Evolutionary conservation across 2,888 invertebrate species (phyloP).

Genomic region (Drosophila hamatofila): DNA sequence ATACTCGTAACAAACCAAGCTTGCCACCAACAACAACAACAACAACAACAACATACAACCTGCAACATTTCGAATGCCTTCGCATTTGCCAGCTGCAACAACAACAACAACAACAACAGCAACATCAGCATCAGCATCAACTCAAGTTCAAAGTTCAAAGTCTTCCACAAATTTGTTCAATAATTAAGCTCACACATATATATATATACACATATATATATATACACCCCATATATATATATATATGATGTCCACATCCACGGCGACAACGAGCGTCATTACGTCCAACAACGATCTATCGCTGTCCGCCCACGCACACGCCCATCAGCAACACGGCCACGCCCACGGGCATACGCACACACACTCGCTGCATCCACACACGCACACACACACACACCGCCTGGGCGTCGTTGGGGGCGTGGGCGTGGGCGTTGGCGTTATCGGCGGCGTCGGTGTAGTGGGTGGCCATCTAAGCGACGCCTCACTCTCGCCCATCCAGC

Average conservation of each 20-base stretch:
- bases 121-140: slow-evolving; percentile 15
- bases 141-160: slow-evolving; percentile 38
- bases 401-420: slow-evolving; percentile 53
- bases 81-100: slow-evolving; percentile 33
- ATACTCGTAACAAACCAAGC: slow-evolving; percentile 70
- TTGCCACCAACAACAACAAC: slow-evolving; percentile 47
- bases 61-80: slow-evolving; percentile 36
- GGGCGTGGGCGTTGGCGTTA: slow-evolving; percentile 61
- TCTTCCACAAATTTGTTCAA: slow-evolving; percentile 21
- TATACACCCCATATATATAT: background rate
- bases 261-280: slow-evolving; percentile 83
- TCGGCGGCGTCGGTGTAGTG: slow-evolving; percentile 55
- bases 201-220: background rate
- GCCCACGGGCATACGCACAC: slow-evolving; percentile 53
- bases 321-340: slow-evolving; percentile 48
- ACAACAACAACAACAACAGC: slow-evolving; percentile 5
- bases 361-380: slow-evolving; percentile 47
- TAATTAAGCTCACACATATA: slow-evolving; percentile 34
- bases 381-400: slow-evolving; percentile 50
- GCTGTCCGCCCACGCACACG: slow-evolving; percentile 66
- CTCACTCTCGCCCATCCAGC: slow-evolving; percentile 72
- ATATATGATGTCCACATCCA: slow-evolving; percentile 82
- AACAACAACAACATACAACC: slow-evolving; percentile 30
- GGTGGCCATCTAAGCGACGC: slow-evolving; percentile 72
- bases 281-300: slow-evolving; percentile 83